These are phyloP conservation scores for Thamnaconus septentrionalis DNA, from an alignment of 2,113 vertebrate genomes.

Conservation along the genomic window DNA sequence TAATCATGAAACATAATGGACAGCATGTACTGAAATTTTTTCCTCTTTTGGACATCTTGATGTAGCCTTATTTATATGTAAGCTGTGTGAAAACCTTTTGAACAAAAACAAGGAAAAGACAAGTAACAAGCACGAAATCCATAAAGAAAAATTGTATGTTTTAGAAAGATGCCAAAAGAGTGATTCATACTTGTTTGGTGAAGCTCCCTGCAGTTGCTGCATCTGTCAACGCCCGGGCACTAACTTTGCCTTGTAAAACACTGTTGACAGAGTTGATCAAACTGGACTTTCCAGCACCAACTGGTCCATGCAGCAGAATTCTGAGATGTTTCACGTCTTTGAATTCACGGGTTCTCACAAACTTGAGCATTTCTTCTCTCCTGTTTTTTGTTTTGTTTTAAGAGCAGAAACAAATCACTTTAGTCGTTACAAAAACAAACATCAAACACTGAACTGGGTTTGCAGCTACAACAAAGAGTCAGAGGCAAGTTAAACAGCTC, in stretches of 20 bases:
- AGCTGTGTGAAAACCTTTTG: no score
- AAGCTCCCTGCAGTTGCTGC: accelerated
- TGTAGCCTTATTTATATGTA: no score
- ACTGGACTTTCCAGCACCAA: constrained; percentile 22
- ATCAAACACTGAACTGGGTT: no score
- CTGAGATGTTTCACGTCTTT: not conserved
- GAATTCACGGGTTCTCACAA: not conserved
- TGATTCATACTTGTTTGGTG: constrained; percentile 20
- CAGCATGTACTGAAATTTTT: not conserved
- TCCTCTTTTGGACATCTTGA: no score
- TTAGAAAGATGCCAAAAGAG: not conserved
- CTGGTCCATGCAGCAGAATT: not conserved
- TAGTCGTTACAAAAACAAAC: no score
- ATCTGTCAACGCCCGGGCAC: not conserved
- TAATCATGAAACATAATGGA: no score
- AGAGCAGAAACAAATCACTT: no score
- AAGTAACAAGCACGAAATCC: no score
- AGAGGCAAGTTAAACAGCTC: no score
- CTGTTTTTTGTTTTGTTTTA: no score
- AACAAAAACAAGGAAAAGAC: no score
- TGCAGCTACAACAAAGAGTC: no score
- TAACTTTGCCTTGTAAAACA: constrained; percentile 6
- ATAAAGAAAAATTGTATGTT: not conserved
- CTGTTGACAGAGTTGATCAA: constrained; percentile 55
- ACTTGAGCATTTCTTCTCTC: not conserved